Percentiles rank a stretch among this genome's conserved stretches.
phyloP scores from a whole-genome alignment of 2,113 vertebrate species.

The Aldabrachelys gigantea region DNA sequence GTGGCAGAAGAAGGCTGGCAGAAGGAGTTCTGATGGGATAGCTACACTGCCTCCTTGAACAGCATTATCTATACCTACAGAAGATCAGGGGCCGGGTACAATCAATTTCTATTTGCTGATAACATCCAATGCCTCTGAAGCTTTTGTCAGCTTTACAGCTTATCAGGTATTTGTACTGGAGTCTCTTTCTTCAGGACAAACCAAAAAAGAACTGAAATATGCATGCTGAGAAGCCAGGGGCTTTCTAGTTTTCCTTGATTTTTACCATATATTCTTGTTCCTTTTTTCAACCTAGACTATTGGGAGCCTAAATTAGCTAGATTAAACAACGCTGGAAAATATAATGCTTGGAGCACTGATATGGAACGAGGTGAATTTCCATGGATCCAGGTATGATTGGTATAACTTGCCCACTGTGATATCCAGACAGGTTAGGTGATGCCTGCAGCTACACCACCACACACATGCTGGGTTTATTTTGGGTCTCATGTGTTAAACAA shows the following conservation, averaged over 20 bases:
- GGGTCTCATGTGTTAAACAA: background rate
- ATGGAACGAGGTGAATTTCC: constrained; percentile 35
- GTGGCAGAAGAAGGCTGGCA: background rate
- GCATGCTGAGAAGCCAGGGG: background rate
- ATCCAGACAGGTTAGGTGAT: background rate
- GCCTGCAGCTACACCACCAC: background rate
- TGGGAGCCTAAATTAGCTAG: constrained; percentile 92
- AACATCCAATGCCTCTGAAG: background rate
- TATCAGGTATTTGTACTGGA: background rate
- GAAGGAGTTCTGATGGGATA: background rate
- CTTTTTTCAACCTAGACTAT: constrained; percentile 74
- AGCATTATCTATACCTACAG: background rate
- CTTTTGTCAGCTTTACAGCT: background rate
- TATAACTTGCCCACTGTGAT: background rate
- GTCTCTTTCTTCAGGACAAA: background rate
- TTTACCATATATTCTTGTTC: background rate
- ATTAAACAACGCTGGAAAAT: constrained; percentile 87
- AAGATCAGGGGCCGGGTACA: background rate
- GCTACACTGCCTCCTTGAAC: background rate
- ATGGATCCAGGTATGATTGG: constrained; percentile 90
- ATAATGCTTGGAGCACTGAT: constrained; percentile 93
- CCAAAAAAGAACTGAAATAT: background rate
- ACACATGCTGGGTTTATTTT: background rate
- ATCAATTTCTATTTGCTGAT: background rate
- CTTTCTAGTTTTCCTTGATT: background rate